Conservation (phyloP, 2,888 invertebrate species). For the Monochamus alternatus region DNA sequence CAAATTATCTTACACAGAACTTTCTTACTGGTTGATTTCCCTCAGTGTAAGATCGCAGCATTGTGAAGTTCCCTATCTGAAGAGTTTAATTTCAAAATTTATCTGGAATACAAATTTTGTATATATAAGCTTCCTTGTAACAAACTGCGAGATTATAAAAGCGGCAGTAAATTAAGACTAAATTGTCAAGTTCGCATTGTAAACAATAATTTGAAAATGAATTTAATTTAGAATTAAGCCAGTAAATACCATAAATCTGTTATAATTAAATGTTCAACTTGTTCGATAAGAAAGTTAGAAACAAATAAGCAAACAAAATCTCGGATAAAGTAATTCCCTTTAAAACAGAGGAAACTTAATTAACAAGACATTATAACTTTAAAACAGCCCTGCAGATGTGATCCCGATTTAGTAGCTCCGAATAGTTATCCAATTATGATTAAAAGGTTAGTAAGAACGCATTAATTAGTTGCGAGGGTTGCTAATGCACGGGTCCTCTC, state of each 20-base stretch:
- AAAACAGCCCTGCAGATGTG: conserved; percentile 64
- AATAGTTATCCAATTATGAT: conserved; percentile 72
- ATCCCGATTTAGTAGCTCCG: conserved; percentile 64
- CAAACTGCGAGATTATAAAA: conserved; percentile 31
- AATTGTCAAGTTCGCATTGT: conserved; percentile 40
- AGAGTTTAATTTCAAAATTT: conserved; percentile 3
- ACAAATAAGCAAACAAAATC: conserved; percentile 58
- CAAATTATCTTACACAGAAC: no score
- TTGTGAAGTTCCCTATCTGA: no score
- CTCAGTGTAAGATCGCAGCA: no score
- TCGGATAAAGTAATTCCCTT: conserved; percentile 53
- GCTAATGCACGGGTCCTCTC: conserved; percentile 64
- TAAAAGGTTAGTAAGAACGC: conserved; percentile 72
- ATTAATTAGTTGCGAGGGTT: conserved; percentile 69
- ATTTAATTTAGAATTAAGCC: conserved; percentile 54
- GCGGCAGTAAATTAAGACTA: conserved; percentile 34
- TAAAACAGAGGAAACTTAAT: conserved; percentile 65
- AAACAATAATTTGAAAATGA: conserved; percentile 47
- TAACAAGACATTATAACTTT: conserved; percentile 69
- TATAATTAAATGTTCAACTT: conserved; percentile 56
- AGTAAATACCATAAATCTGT: conserved; percentile 58
- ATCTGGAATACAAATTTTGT: conserved; percentile 21
- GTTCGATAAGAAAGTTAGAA: conserved; percentile 55
- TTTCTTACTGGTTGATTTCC: no score
- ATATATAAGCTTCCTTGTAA: conserved; percentile 28